Conservation (phyloP, 2,888 invertebrate species). For the Acanthosepion pharaonis region DNA sequence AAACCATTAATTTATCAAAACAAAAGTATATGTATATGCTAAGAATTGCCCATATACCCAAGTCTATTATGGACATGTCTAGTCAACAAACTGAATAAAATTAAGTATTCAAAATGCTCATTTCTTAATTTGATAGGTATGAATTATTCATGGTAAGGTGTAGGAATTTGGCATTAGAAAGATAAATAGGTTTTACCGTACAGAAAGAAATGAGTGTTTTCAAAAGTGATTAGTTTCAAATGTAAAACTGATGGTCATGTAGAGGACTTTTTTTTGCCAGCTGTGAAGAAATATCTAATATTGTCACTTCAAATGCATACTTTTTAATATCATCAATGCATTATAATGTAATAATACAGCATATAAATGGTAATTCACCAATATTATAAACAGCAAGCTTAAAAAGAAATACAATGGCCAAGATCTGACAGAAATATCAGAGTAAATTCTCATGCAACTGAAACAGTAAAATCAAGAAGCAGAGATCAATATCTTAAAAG, state of each 20-base stretch:
- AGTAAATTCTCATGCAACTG: background rate
- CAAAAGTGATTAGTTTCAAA: background rate
- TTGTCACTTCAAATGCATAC: too few species aligned
- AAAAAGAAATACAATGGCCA: too few species aligned
- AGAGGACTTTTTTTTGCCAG: too few species aligned
- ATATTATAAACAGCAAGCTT: too few species aligned
- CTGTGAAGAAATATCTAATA: too few species aligned
- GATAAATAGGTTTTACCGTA: background rate
- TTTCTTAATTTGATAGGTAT: background rate
- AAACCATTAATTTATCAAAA: too few species aligned
- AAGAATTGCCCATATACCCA: background rate
- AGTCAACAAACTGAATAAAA: background rate
- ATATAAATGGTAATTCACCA: too few species aligned
- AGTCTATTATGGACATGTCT: background rate
- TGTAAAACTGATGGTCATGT: background rate
- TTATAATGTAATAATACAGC: too few species aligned
- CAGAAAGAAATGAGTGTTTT: background rate
- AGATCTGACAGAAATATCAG: too few species aligned
- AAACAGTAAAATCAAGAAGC: background rate
- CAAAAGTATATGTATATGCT: too few species aligned
- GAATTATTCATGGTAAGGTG: background rate
- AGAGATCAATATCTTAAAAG: background rate
- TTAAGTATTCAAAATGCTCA: background rate
- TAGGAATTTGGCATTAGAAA: background rate
- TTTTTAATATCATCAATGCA: too few species aligned